phyloP scores from a whole-genome alignment of 2,797 vertebrate species.

The Hipposideros larvatus region DNA sequence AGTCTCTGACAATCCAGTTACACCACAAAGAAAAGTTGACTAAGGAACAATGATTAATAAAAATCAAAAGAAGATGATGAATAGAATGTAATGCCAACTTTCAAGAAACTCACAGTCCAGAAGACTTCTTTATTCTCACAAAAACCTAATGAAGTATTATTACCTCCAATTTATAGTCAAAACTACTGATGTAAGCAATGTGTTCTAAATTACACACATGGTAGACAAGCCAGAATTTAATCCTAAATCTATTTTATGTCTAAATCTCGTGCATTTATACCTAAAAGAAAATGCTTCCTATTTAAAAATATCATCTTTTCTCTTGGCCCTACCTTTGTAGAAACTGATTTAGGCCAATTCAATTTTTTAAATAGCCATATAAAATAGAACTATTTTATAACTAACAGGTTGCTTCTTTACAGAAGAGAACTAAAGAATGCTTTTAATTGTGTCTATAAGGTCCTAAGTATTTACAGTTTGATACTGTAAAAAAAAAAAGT shows the following conservation, averaged over 20 bases:
- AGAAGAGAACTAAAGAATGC: constrained; percentile 1
- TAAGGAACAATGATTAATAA: constrained; percentile 6
- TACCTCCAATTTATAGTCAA: neutral
- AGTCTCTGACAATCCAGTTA: neutral
- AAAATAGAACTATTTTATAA: neutral
- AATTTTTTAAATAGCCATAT: neutral
- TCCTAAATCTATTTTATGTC: neutral
- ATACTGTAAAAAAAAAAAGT: neutral
- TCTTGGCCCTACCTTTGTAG: neutral
- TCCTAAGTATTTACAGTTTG: neutral
- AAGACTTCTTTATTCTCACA: neutral
- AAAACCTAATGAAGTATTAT: neutral
- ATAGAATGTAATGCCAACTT: neutral
- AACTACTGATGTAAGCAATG: neutral
- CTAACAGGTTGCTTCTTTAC: neutral
- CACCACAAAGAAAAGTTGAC: neutral
- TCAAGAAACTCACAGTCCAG: neutral
- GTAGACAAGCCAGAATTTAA: neutral
- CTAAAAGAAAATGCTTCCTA: neutral
- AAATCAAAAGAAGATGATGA: neutral
- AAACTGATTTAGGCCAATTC: neutral
- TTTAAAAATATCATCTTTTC: neutral
- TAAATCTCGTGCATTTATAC: neutral
- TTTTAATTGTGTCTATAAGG: neutral
- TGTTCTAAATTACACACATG: neutral